Conservation (phyloP, 2,113 vertebrate species). For the Nothoprocta pentlandii region DNA sequence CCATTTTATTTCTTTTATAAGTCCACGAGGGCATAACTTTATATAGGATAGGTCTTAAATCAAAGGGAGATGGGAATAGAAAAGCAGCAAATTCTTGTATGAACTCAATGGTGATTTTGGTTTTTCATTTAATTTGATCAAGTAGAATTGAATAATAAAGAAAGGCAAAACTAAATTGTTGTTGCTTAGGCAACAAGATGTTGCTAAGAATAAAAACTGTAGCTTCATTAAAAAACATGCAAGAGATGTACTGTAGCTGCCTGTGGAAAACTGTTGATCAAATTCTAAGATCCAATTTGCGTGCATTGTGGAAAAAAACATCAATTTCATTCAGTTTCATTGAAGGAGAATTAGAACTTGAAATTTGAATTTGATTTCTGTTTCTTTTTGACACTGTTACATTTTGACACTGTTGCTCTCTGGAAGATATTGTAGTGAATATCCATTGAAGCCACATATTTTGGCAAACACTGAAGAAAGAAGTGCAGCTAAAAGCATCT, state of each 20-base stretch:
- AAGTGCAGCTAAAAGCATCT: background rate
- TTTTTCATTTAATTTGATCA: background rate
- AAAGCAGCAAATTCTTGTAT: background rate
- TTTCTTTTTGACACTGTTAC: background rate
- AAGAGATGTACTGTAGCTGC: background rate
- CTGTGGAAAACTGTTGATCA: background rate
- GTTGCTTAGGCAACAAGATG: slow-evolving; percentile 3
- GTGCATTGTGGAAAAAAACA: background rate
- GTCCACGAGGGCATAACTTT: background rate
- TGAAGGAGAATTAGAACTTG: background rate
- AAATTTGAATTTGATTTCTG: background rate
- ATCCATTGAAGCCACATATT: background rate
- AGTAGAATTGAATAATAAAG: background rate
- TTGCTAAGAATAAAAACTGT: slow-evolving; percentile 12
- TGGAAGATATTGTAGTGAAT: background rate
- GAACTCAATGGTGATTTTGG: background rate
- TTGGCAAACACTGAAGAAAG: slow-evolving; percentile 2
- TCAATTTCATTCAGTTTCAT: background rate
- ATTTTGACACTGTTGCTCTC: background rate
- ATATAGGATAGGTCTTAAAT: background rate
- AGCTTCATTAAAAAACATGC: background rate
- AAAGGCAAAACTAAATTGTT: background rate
- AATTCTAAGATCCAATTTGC: background rate
- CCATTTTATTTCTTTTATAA: background rate
- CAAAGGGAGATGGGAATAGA: background rate